Percentiles rank a stretch among this genome's conserved stretches.
These are phyloP conservation scores for Ramazzottius varieornatus DNA, from an alignment of 2,888 invertebrate species.

Conservation along the genomic window DNA sequence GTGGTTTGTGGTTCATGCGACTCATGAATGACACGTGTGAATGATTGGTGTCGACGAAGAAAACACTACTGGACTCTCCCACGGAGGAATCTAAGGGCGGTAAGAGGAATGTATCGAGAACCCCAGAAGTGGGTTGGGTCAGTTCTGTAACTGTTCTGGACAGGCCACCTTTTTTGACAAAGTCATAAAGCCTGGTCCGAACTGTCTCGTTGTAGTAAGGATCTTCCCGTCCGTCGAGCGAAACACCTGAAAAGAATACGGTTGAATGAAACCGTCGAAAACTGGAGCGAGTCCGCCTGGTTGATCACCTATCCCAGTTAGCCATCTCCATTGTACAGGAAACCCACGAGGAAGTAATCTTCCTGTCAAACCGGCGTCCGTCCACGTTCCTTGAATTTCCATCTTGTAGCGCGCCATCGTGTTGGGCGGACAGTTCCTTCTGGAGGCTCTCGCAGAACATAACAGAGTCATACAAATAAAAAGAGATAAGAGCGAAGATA, in stretches of 20 bases:
- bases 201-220: background rate
- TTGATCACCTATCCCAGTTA: background rate
- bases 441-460: too few species aligned
- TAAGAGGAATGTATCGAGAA: background rate
- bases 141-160: background rate
- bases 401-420: background rate
- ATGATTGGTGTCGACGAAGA: constrained; percentile 2
- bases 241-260: background rate
- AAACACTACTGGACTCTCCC: background rate
- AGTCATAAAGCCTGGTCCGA: background rate
- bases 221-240: background rate
- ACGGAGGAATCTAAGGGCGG: background rate
- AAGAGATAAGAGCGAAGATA: too few species aligned
- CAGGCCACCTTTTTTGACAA: background rate
- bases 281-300: background rate
- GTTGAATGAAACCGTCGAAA: background rate
- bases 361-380: background rate
- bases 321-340: background rate
- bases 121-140: background rate
- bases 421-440: background rate
- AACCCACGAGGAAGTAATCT: background rate
- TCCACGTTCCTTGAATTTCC: background rate
- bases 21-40: background rate
- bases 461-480: too few species aligned
- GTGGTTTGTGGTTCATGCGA: background rate